Conservation (phyloP, 2,888 invertebrate genomes). For the Aleiodes alternator region DNA sequence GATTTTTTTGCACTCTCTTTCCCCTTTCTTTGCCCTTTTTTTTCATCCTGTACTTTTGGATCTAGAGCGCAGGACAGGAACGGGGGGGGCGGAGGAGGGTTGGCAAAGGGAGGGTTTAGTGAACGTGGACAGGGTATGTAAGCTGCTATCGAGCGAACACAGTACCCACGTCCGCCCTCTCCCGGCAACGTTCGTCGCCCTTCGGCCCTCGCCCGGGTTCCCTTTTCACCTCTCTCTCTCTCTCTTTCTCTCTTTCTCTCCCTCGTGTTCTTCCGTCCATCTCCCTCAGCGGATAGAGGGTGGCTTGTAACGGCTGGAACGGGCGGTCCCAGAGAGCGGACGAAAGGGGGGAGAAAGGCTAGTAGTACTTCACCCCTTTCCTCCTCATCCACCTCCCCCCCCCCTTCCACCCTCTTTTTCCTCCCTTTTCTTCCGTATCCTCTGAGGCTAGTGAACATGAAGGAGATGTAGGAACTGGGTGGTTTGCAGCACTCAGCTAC, state of each 20-base stretch:
- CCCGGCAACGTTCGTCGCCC: constrained; percentile 56
- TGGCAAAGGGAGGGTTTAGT: constrained; percentile 54
- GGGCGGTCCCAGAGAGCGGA: constrained; percentile 50
- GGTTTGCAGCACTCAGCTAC: constrained; percentile 63
- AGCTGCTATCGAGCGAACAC: constrained; percentile 75
- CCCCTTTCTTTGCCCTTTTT: neutral
- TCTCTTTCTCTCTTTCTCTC: too few relatives aligned
- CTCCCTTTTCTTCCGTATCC: constrained; percentile 27
- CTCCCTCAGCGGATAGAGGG: constrained; percentile 36
- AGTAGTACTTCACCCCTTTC: constrained; percentile 35
- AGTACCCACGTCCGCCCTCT: constrained; percentile 67
- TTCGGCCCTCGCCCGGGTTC: constrained; percentile 58
- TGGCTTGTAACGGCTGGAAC: constrained; percentile 53
- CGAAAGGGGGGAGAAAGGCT: constrained; percentile 46
- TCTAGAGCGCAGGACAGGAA: constrained; percentile 41
- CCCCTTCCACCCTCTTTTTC: constrained; percentile 51
- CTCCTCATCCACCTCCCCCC: constrained; percentile 51
- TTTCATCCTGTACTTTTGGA: constrained; percentile 14
- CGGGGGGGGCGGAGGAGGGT: too few relatives aligned
- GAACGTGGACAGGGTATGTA: constrained; percentile 70
- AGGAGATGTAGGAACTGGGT: constrained; percentile 35
- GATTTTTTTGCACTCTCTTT: constrained; percentile 4
- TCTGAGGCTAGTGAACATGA: too few relatives aligned
- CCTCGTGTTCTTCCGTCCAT: too few relatives aligned
- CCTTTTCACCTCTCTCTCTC: constrained; percentile 65